Evolutionary conservation across 2,888 invertebrate genomes (phyloP).

Genomic region (Phaonia tiefii): DNA sequence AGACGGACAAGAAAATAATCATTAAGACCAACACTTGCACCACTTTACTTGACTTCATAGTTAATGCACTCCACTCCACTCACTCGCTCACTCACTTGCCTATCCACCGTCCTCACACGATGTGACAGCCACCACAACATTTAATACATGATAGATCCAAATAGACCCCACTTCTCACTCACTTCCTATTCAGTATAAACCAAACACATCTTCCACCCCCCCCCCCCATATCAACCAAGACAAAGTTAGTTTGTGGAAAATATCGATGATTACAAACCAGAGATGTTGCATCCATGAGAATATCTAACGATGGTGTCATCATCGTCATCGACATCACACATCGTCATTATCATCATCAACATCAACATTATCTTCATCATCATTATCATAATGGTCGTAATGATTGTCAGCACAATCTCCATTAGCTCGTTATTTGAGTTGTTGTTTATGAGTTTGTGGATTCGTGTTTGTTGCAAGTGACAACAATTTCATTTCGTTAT

Average conservation of each 20-base stretch:
- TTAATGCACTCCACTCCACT: constrained; percentile 13
- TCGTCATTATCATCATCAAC: not conserved
- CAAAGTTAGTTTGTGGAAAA: not conserved
- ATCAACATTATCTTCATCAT: not conserved
- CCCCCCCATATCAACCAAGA: not conserved
- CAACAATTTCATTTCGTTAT: constrained; percentile 23
- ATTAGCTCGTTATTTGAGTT: not conserved
- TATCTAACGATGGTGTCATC: constrained; percentile 33
- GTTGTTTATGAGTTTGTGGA: not conserved
- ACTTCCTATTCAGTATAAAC: not conserved
- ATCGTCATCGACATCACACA: constrained; percentile 12
- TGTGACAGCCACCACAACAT: not conserved
- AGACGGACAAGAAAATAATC: constrained; percentile 19
- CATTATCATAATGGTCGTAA: not conserved
- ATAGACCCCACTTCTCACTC: not conserved
- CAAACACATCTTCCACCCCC: too few species aligned
- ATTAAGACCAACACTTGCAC: constrained; percentile 50
- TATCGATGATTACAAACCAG: constrained; percentile 44
- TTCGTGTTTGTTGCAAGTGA: constrained; percentile 13
- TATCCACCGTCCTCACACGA: not conserved
- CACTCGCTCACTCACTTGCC: not conserved
- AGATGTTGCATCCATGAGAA: constrained; percentile 15
- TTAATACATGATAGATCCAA: not conserved
- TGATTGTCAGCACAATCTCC: not conserved
- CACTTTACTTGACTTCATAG: constrained; percentile 41